These are phyloP conservation scores for Tenthredo livida DNA, from an alignment of 2,888 invertebrate genomes.

Conservation along the genomic window DNA sequence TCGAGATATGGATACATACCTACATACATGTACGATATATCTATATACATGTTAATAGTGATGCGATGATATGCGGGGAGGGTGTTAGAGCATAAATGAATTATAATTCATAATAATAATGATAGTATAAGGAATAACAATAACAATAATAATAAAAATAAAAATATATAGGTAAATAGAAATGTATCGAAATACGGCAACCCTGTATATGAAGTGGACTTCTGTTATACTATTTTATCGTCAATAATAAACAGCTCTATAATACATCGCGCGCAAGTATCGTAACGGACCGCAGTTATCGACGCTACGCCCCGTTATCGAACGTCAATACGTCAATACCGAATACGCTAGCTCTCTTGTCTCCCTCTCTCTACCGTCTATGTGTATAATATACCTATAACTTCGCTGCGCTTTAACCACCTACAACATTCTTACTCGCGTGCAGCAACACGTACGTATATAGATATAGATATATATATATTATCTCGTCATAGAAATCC, in stretches of 20 bases:
- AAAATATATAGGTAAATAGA: background rate
- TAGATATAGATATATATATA: background rate
- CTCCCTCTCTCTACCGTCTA: slow-evolving; percentile 47
- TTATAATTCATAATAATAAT: background rate
- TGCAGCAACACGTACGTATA: background rate
- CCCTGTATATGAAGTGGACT: background rate
- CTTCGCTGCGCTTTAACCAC: background rate
- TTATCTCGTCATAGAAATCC: background rate
- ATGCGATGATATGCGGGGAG: background rate
- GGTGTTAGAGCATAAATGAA: background rate
- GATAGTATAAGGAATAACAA: background rate
- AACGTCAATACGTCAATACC: slow-evolving; percentile 50
- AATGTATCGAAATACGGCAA: background rate
- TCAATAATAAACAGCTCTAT: background rate
- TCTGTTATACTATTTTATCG: slow-evolving; percentile 3
- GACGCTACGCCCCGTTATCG: slow-evolving; percentile 44
- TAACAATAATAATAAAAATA: background rate
- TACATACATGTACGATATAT: background rate
- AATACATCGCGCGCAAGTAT: slow-evolving; percentile 20
- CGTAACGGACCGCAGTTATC: slow-evolving; percentile 31
- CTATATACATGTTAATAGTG: background rate
- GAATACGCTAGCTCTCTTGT: slow-evolving; percentile 33
- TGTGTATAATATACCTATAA: background rate
- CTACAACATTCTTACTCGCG: background rate
- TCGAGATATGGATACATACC: background rate